phyloP scores from a whole-genome alignment of 1,140 invertebrate species.

The Maconellicoccus hirsutus region DNA sequence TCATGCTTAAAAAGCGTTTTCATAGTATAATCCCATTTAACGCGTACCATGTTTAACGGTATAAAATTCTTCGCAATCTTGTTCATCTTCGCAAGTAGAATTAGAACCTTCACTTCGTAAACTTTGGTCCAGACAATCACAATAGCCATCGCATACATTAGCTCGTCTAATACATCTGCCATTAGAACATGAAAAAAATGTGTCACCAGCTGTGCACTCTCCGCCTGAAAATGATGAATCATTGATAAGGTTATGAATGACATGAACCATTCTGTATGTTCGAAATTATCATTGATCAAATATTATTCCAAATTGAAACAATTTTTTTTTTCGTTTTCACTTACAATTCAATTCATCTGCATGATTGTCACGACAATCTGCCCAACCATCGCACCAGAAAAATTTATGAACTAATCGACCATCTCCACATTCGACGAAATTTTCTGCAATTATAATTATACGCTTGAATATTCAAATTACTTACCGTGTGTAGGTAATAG shows the following conservation, averaged over 20 bases:
- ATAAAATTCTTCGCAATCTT: slow-evolving; percentile 34
- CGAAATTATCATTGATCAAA: too few relatives aligned
- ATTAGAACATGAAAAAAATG: slow-evolving; percentile 46
- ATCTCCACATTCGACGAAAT: slow-evolving; percentile 33
- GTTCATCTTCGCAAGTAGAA: slow-evolving; percentile 37
- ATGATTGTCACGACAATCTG: slow-evolving; percentile 39
- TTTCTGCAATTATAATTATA: slow-evolving; percentile 25
- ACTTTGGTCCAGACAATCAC: slow-evolving; percentile 44
- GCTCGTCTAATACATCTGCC: slow-evolving; percentile 46
- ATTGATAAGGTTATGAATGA: too few relatives aligned
- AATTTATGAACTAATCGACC: slow-evolving; percentile 34
- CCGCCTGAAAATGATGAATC: too few relatives aligned
- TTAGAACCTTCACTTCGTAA: slow-evolving; percentile 25
- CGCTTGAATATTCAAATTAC: too few relatives aligned
- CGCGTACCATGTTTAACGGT: slow-evolving; percentile 28
- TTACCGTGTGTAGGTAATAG: too few relatives aligned
- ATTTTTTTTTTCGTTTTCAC: slow-evolving; percentile 26
- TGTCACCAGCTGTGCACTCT: slow-evolving; percentile 28
- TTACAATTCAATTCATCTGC: slow-evolving; percentile 41
- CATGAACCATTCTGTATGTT: too few relatives aligned
- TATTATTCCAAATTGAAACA: too few relatives aligned
- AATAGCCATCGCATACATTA: slow-evolving; percentile 52
- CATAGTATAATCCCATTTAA: not conserved
- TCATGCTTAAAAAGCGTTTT: not conserved
- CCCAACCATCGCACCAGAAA: slow-evolving; percentile 39